phyloP scores from a whole-genome alignment of 2,797 vertebrate genomes.

The Gambusia yucatana region DNA sequence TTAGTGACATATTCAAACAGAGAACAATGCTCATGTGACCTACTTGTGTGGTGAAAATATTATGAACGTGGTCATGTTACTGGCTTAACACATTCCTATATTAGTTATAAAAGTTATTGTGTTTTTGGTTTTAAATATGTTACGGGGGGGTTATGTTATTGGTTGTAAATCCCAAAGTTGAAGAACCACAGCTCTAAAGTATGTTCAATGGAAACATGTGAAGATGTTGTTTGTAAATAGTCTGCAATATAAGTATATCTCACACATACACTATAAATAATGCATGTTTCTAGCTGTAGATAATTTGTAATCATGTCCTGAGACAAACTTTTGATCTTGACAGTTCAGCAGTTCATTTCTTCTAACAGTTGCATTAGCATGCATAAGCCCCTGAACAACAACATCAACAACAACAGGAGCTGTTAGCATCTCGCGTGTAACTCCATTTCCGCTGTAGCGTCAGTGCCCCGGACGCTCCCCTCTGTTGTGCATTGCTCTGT shows the following conservation, averaged over 20 bases:
- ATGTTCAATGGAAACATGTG: not conserved
- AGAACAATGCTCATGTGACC: not conserved
- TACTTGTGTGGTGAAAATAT: not conserved
- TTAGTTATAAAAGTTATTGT: not conserved
- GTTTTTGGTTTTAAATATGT: not conserved
- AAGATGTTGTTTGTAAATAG: not conserved
- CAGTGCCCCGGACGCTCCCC: slow-evolving; percentile 35
- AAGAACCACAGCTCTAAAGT: not conserved
- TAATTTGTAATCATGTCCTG: not conserved
- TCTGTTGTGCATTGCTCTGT: slow-evolving; percentile 48
- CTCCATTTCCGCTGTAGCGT: slow-evolving; percentile 51
- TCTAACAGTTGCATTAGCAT: slow-evolving; percentile 8
- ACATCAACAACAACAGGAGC: slow-evolving; percentile 62
- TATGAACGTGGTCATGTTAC: not conserved
- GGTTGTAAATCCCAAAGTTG: not conserved
- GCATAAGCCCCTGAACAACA: slow-evolving; percentile 11
- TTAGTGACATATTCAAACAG: not conserved
- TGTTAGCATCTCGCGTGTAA: slow-evolving; percentile 73
- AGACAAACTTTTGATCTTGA: not conserved
- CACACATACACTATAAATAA: not conserved
- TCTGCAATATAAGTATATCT: not conserved
- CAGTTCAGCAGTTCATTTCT: not conserved
- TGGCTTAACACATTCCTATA: not conserved
- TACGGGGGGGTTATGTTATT: not conserved
- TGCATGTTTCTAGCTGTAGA: not conserved